A percentile compares a stretch with the other conserved stretches of the same genome.
These are phyloP conservation scores for Napeogenes sylphis DNA, from an alignment of 2,888 invertebrate genomes.

Conservation along the genomic window DNA sequence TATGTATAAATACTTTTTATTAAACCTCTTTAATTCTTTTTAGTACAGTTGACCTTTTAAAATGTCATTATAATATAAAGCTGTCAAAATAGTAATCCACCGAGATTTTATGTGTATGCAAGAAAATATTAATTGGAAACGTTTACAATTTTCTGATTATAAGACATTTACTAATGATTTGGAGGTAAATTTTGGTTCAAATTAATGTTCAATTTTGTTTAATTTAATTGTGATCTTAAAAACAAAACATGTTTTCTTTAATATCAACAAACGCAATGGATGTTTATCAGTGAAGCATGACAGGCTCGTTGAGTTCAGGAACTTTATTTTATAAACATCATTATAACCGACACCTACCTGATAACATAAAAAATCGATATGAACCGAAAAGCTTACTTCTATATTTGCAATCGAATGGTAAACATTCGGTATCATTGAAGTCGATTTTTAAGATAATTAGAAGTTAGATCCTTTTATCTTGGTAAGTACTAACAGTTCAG, in stretches of 20 bases:
- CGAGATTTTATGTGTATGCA: background rate
- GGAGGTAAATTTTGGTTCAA: slow-evolving; percentile 37
- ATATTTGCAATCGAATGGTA: slow-evolving; percentile 10
- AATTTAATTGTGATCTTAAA: background rate
- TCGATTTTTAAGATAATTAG: slow-evolving; percentile 15
- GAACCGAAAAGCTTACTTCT: slow-evolving; percentile 37
- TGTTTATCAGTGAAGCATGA: background rate
- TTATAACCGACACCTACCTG: slow-evolving; percentile 52
- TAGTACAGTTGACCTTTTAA: background rate
- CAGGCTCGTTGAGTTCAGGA: slow-evolving; percentile 31
- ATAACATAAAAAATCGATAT: slow-evolving; percentile 53
- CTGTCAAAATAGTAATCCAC: background rate
- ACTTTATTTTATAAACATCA: slow-evolving; percentile 61
- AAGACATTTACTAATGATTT: slow-evolving; percentile 43
- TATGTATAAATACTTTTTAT: background rate
- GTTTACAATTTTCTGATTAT: slow-evolving; percentile 31
- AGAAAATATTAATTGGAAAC: background rate
- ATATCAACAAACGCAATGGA: slow-evolving; percentile 7
- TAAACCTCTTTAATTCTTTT: background rate
- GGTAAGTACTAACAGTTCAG: slow-evolving; percentile 45
- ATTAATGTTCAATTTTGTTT: background rate
- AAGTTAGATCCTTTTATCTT: slow-evolving; percentile 27
- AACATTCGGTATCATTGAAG: slow-evolving; percentile 12
- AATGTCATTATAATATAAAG: too few species aligned
- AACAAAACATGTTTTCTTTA: slow-evolving; percentile 4